Evolutionary conservation across 2,888 invertebrate genomes (phyloP).

Genomic region (Agrochola macilenta): DNA sequence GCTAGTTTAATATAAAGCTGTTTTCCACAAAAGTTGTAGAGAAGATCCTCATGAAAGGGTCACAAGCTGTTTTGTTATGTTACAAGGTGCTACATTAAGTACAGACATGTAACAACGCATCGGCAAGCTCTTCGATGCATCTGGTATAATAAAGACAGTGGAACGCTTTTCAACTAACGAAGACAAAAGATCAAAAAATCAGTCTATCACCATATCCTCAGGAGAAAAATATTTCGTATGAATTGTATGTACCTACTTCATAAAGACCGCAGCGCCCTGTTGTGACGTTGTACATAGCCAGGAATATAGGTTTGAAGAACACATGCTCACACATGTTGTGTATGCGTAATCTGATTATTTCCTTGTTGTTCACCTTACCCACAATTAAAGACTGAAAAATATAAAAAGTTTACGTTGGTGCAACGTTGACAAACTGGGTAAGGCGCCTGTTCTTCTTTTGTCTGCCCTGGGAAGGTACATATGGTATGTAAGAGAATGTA

Average conservation of each 20-base stretch:
- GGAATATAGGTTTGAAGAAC: constrained; percentile 35
- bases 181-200: neutral
- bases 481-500: neutral
- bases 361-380: constrained; percentile 36
- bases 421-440: neutral
- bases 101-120: neutral
- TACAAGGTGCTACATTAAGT: neutral
- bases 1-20: neutral
- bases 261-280: constrained; percentile 25
- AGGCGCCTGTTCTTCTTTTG: no score
- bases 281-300: constrained; percentile 7
- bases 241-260: constrained; percentile 10
- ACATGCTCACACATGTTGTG: constrained; percentile 41
- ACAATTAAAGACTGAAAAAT: constrained; percentile 16
- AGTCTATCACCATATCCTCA: no score
- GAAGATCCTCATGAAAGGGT: neutral
- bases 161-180: neutral
- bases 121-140: no score
- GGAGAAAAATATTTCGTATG: neutral
- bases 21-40: neutral
- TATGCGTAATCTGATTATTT: constrained; percentile 25
- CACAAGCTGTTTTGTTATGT: neutral
- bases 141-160: neutral
- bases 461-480: no score
- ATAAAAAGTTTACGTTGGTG: neutral